phyloP scores from a whole-genome alignment of 2,797 vertebrate species.

The Onychomys arenicola region DNA sequence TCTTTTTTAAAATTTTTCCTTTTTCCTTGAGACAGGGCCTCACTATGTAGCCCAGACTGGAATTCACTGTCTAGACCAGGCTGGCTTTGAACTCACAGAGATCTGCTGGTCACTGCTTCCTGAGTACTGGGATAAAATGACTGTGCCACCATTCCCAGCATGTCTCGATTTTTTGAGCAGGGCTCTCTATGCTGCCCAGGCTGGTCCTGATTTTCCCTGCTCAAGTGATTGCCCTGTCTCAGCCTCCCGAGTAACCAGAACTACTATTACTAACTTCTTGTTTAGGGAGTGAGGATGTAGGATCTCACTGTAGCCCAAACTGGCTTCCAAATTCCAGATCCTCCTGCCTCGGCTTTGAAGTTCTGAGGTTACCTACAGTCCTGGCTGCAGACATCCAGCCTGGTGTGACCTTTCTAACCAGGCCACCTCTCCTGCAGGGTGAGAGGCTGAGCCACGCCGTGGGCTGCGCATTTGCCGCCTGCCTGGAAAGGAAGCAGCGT shows the following conservation, averaged over 20 bases:
- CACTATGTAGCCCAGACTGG: not conserved
- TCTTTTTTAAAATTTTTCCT: not conserved
- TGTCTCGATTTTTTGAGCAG: not conserved
- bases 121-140: not conserved
- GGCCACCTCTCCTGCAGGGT: constrained; percentile 86
- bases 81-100: not conserved
- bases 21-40: not conserved
- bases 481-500: constrained; percentile 95
- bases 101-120: not conserved
- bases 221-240: not conserved
- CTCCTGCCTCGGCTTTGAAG: not conserved
- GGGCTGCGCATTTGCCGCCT: constrained; percentile 95
- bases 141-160: not conserved
- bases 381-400: not conserved
- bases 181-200: not conserved
- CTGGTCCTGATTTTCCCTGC: not conserved
- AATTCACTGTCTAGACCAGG: not conserved
- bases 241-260: not conserved
- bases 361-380: not conserved
- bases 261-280: not conserved
- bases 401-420: not conserved
- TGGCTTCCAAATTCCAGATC: not conserved
- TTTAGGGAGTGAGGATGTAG: not conserved
- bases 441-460: constrained; percentile 96
- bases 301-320: not conserved